A percentile compares a stretch with the other conserved stretches of the same genome.
Conservation (phyloP, 2,113 vertebrate species). For the Engraulis encrasicolus region DNA sequence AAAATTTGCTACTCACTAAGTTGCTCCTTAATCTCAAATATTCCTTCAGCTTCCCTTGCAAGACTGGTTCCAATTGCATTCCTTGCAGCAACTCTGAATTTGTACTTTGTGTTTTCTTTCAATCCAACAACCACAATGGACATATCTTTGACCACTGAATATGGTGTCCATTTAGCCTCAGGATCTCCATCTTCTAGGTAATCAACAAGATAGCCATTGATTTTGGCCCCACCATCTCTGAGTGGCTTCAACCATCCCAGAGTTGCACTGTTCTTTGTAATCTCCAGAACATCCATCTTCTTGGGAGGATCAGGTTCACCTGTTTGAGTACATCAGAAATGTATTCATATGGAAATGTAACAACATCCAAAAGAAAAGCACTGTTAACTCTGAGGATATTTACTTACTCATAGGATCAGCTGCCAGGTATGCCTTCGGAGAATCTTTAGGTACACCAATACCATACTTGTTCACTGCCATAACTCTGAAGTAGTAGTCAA, state of each 20-base stretch:
- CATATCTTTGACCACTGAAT: conserved; percentile 95
- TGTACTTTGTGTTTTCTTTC: conserved; percentile 94
- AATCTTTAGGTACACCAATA: conserved; percentile 88
- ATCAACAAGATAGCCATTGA: conserved; percentile 94
- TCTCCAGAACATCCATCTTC: conserved; percentile 95
- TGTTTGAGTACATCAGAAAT: conserved; percentile 54
- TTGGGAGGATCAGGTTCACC: conserved; percentile 97
- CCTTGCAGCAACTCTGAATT: conserved; percentile 94
- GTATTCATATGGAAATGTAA: not conserved
- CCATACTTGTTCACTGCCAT: conserved; percentile 96
- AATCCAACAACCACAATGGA: conserved; percentile 93
- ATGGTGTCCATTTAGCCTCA: conserved; percentile 90
- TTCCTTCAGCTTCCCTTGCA: conserved; percentile 88
- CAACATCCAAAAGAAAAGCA: not conserved
- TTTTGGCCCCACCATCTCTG: conserved; percentile 93
- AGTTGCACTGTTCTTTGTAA: conserved; percentile 89
- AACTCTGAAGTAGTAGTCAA: conserved; percentile 95
- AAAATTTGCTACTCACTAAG: conserved; percentile 82
- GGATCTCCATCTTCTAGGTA: conserved; percentile 86
- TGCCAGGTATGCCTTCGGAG: conserved; percentile 88
- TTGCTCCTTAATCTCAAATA: conserved; percentile 96
- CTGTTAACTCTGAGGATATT: not conserved
- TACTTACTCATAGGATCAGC: conserved; percentile 93
- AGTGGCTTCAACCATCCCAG: conserved; percentile 93
- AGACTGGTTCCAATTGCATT: conserved; percentile 91